Conservation (phyloP, 1,140 invertebrate genomes). For the Drosophila melanica region DNA sequence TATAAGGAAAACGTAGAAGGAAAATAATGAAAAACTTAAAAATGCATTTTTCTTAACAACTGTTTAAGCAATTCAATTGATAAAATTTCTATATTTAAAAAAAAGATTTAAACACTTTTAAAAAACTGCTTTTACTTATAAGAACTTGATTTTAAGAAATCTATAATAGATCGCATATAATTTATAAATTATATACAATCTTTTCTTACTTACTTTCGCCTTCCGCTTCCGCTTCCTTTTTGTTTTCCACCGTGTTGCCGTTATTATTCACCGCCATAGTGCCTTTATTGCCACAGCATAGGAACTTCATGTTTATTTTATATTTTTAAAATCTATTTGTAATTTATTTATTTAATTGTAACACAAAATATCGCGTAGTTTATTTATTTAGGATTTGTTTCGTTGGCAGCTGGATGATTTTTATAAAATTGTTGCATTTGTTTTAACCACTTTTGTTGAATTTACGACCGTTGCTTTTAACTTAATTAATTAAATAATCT, state of each 20-base stretch:
- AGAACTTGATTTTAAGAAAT: neutral
- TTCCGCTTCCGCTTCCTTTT: slow-evolving; percentile 41
- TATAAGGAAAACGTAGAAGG: neutral
- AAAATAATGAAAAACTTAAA: slow-evolving; percentile 6
- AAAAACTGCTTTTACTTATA: neutral
- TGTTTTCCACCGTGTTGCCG: slow-evolving; percentile 2
- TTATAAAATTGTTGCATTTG: slow-evolving; percentile 8
- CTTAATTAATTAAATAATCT: slow-evolving; percentile 26
- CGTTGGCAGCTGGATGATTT: neutral
- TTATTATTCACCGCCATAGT: slow-evolving; percentile 25
- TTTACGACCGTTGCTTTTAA: slow-evolving; percentile 18
- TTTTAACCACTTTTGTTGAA: slow-evolving; percentile 6
- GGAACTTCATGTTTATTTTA: slow-evolving; percentile 29
- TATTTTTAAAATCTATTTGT: neutral
- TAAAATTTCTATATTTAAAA: neutral
- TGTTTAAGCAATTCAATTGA: too few species aligned
- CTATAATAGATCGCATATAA: too few species aligned
- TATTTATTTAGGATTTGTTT: slow-evolving; percentile 31
- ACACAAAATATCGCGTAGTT: neutral
- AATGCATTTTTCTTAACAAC: too few species aligned
- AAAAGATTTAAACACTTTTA: slow-evolving; percentile 9
- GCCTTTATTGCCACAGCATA: slow-evolving; percentile 37
- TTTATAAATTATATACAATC: too few species aligned
- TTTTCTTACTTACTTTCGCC: slow-evolving; percentile 33
- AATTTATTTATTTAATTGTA: slow-evolving; percentile 12